Percentiles rank a stretch among this genome's conserved stretches.
phyloP scores from a whole-genome alignment of 2,888 invertebrate species.

The Peribatodes rhomboidaria region DNA sequence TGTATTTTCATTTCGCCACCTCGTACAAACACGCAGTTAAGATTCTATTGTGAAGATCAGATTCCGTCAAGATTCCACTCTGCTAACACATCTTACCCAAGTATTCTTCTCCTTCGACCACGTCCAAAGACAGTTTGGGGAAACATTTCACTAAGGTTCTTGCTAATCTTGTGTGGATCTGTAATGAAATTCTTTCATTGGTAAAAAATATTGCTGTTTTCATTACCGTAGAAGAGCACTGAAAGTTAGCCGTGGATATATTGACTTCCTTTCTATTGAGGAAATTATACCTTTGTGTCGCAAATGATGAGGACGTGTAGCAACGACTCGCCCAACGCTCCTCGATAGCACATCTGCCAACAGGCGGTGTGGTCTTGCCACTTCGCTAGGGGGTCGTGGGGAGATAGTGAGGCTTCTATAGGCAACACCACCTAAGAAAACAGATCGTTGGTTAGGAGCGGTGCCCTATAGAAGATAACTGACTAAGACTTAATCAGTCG shows the following conservation, averaged over 20 bases:
- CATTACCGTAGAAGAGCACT: no score
- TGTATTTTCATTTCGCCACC: no score
- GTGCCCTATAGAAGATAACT: background rate
- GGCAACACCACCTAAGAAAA: constrained; percentile 90
- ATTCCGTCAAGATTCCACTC: no score
- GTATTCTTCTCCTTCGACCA: constrained; percentile 99
- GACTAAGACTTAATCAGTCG: background rate
- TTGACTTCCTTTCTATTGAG: background rate
- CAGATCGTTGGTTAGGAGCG: background rate
- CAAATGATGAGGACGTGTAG: constrained; percentile 98
- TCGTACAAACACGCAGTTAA: no score
- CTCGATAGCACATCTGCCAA: constrained; percentile 99
- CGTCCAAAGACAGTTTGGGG: constrained; percentile 95
- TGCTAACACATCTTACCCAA: constrained; percentile 89
- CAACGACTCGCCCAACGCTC: constrained; percentile 97
- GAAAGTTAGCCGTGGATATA: background rate
- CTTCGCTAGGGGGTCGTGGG: constrained; percentile 94
- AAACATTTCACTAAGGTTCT: constrained; percentile 96
- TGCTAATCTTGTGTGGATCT: constrained; percentile 92
- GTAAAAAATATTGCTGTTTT: background rate
- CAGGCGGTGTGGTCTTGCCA: constrained; percentile 97
- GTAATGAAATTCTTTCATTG: constrained; percentile 11
- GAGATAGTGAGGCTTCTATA: constrained; percentile 94
- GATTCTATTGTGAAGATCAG: no score
- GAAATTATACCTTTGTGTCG: constrained; percentile 91